A percentile compares a stretch with the other conserved stretches of the same genome.
These are phyloP conservation scores for Apostichopus leukothele DNA, from an alignment of 53 echinoderm and acorn worm species.

Conservation along the genomic window DNA sequence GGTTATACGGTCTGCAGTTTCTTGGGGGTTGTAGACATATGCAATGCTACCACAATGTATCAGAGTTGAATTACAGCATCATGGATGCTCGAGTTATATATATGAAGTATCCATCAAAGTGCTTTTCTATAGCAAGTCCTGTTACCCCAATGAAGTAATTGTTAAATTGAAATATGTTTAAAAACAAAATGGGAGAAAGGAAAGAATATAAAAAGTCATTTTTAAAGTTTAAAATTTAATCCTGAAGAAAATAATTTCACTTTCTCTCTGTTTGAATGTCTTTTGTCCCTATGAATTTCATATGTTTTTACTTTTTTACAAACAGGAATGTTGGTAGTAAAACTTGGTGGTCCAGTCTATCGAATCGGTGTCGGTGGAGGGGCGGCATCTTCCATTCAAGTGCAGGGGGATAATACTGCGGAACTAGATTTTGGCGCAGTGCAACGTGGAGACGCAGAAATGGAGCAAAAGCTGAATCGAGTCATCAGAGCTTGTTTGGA, in stretches of 20 bases:
- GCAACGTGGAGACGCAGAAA: conserved; percentile 97
- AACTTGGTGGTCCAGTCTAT: conserved; percentile 93
- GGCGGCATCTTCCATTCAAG: conserved; percentile 97
- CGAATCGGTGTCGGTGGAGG: conserved; percentile 97
- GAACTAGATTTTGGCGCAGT: conserved; percentile 97
- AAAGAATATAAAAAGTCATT: too few species aligned
- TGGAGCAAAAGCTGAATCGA: conserved; percentile 97
- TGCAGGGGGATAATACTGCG: conserved; percentile 87
- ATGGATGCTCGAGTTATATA: background rate
- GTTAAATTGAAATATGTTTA: background rate
- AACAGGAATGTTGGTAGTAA: conserved; percentile 91
- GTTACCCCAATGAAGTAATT: background rate
- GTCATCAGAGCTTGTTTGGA: conserved; percentile 94
- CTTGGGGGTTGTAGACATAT: too few species aligned
- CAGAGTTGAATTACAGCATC: too few species aligned
- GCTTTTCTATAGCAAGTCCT: too few species aligned
- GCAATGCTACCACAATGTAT: too few species aligned
- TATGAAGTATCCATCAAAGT: too few species aligned
- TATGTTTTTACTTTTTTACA: background rate
- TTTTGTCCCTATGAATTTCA: too few species aligned
- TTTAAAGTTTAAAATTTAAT: too few species aligned
- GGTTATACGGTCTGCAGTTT: too few species aligned
- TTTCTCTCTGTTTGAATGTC: too few species aligned
- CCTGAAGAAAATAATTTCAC: too few species aligned
- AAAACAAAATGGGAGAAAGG: too few species aligned